phyloP scores from a whole-genome alignment of 2,797 vertebrate genomes.

The Limosa lapponica region DNA sequence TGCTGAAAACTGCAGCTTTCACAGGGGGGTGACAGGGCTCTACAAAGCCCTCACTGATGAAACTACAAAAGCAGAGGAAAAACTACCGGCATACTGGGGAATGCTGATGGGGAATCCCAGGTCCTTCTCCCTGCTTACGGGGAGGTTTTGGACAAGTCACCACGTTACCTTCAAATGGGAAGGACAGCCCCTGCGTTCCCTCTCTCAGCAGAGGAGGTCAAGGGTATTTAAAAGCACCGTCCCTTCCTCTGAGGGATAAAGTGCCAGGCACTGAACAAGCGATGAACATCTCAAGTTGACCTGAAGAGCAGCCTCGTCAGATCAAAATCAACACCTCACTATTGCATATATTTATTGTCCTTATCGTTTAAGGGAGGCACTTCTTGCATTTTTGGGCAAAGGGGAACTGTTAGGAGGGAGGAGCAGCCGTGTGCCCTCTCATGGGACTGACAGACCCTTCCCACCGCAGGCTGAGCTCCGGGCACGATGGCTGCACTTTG shows the following conservation, averaged over 20 bases:
- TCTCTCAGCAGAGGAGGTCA: neutral
- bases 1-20: neutral
- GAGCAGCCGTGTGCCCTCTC: accelerated
- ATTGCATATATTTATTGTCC: neutral
- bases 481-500: accelerated
- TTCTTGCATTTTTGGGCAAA: neutral
- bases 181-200: neutral
- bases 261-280: accelerated
- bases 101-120: neutral
- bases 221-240: neutral
- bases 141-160: neutral
- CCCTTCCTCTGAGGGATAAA: neutral
- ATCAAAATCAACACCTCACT: neutral
- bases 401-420: neutral
- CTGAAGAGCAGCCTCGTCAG: neutral
- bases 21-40: neutral
- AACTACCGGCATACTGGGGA: neutral
- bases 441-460: accelerated
- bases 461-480: accelerated
- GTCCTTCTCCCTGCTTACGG: neutral
- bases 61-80: neutral
- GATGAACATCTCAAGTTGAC: neutral
- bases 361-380: neutral
- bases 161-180: accelerated
- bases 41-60: neutral